Evolutionary conservation across 2,113 vertebrate species (phyloP).

Genomic region (Python bivittatus): DNA sequence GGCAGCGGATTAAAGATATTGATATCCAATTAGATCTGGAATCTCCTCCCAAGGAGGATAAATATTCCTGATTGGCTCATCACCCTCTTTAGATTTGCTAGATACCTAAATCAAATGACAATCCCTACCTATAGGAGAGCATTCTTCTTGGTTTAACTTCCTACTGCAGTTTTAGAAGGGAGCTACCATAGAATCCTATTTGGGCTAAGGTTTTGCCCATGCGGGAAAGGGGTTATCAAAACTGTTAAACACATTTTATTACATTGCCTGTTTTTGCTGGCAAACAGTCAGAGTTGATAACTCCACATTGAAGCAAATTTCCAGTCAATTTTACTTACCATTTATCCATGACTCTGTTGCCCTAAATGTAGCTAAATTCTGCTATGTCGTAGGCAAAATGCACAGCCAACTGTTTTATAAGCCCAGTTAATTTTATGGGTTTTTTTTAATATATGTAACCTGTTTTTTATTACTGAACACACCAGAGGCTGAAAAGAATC

Average conservation of each 20-base stretch:
- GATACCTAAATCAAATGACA: neutral
- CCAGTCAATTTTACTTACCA: neutral
- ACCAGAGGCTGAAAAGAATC: neutral
- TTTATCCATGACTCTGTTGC: neutral
- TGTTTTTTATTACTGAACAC: neutral
- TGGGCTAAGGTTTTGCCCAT: neutral
- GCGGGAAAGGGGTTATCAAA: neutral
- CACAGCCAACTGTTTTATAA: neutral
- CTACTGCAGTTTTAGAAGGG: neutral
- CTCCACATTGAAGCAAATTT: neutral
- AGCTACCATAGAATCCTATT: neutral
- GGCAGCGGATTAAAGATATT: neutral
- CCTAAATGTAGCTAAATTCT: neutral
- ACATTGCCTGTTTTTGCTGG: neutral
- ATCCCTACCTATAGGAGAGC: neutral
- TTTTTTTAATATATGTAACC: neutral
- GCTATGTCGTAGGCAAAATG: neutral
- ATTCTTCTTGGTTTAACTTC: neutral
- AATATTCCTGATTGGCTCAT: neutral
- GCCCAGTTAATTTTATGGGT: neutral
- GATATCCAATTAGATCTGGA: neutral
- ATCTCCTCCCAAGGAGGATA: neutral
- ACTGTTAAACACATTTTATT: neutral
- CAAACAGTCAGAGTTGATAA: neutral
- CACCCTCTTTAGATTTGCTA: neutral